Conservation (phyloP, 2,888 invertebrate species). For the Plebejus melissa region DNA sequence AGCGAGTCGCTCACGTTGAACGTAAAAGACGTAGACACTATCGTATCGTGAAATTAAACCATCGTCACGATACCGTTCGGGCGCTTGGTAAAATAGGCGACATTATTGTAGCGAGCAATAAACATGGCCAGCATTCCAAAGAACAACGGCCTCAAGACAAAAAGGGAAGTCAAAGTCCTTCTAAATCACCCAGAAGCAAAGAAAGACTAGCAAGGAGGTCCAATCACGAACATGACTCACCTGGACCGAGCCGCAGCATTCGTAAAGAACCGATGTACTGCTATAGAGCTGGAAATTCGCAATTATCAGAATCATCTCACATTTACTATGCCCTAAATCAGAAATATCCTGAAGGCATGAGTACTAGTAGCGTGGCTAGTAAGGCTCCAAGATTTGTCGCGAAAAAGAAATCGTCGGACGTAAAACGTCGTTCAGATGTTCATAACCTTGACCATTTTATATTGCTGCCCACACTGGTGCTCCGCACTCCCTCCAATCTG, state of each 20-base stretch:
- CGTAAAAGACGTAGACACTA: conserved; percentile 68
- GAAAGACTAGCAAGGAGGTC: background rate
- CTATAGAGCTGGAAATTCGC: conserved; percentile 53
- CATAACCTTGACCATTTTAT: conserved; percentile 67
- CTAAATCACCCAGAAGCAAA: background rate
- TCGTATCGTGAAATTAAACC: conserved; percentile 67
- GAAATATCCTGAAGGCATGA: conserved; percentile 43
- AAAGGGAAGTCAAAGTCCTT: background rate
- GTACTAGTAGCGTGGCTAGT: conserved; percentile 49
- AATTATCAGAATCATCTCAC: conserved; percentile 39
- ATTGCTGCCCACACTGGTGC: conserved; percentile 64
- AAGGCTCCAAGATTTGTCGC: conserved; percentile 57
- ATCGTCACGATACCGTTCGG: conserved; percentile 64
- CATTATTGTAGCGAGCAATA: conserved; percentile 71
- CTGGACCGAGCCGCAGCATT: conserved; percentile 59
- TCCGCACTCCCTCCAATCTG: conserved; percentile 67
- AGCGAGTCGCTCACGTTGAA: conserved; percentile 68
- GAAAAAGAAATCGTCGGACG: conserved; percentile 55
- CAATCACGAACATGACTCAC: conserved; percentile 48
- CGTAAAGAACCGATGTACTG: conserved; percentile 58
- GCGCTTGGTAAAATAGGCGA: conserved; percentile 70
- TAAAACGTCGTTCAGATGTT: conserved; percentile 49
- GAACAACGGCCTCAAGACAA: conserved; percentile 44
- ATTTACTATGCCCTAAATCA: conserved; percentile 26
- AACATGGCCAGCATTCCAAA: conserved; percentile 54